A percentile compares a stretch with the other conserved stretches of the same genome.
These are phyloP conservation scores for Tamias sibiricus DNA, from an alignment of 2,113 vertebrate species.

Conservation along the genomic window DNA sequence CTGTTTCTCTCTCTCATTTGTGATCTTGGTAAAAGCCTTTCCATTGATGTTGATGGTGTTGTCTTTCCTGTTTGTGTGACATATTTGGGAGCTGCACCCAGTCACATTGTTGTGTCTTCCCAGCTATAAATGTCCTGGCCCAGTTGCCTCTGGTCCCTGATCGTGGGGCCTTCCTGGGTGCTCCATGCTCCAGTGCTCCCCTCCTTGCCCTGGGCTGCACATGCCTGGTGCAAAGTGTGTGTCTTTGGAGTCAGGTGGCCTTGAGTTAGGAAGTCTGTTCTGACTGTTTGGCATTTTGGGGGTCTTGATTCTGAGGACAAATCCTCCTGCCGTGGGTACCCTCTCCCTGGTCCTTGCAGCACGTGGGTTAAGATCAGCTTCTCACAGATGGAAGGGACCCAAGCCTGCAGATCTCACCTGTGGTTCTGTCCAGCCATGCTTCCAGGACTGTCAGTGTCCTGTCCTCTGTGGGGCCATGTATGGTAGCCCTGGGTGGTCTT, in stretches of 20 bases:
- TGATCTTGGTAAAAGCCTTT: too few relatives aligned
- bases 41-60: background rate
- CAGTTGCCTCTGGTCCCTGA: background rate
- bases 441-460: accelerated
- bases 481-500: too few relatives aligned
- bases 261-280: background rate
- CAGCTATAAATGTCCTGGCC: too few relatives aligned
- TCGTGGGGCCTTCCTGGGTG: too few relatives aligned
- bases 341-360: accelerated
- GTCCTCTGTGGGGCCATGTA: background rate
- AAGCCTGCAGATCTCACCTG: accelerated
- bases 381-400: accelerated
- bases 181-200: accelerated
- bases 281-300: accelerated
- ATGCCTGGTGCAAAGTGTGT: accelerated
- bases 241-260: background rate
- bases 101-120: background rate
- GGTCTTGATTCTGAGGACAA: background rate
- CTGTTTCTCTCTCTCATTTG: background rate
- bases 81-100: background rate
- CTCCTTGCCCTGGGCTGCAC: accelerated
- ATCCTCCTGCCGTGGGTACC: accelerated
- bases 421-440: accelerated
- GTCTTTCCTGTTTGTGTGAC: background rate
- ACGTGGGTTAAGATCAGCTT: accelerated